Percentiles rank a stretch among this genome's conserved stretches.
phyloP scores from a whole-genome alignment of 2,888 invertebrate genomes.

The Pyrgus malvae region DNA sequence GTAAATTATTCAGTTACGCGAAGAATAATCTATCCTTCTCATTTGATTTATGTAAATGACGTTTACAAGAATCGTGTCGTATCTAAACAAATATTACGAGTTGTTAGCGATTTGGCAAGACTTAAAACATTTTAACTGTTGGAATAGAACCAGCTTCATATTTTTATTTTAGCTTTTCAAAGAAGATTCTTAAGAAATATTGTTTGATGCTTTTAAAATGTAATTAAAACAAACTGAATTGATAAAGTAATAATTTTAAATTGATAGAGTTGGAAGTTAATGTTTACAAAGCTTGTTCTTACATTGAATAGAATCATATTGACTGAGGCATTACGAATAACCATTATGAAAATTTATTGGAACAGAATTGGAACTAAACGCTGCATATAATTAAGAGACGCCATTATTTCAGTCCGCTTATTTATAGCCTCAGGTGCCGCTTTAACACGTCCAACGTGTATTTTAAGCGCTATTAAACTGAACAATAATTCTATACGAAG shows the following conservation, averaged over 20 bases:
- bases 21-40: conserved; percentile 6
- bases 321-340: not conserved
- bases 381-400: conserved; percentile 37
- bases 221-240: too few relatives aligned
- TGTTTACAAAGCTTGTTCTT: too few relatives aligned
- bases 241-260: too few relatives aligned
- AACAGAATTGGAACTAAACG: not conserved
- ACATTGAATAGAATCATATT: not conserved
- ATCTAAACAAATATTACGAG: conserved; percentile 14
- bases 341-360: not conserved
- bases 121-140: conserved; percentile 12
- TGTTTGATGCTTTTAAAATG: too few relatives aligned
- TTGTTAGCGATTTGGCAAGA: conserved; percentile 21
- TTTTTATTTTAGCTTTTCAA: too few relatives aligned
- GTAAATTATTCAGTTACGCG: conserved; percentile 18
- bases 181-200: too few relatives aligned
- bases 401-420: not conserved
- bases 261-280: too few relatives aligned
- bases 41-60: conserved; percentile 18
- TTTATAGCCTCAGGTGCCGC: not conserved
- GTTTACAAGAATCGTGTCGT: conserved; percentile 18
- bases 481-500: too few relatives aligned
- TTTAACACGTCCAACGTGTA: not conserved
- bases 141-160: not conserved
- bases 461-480: not conserved